Evolutionary conservation across 2,113 vertebrate genomes (phyloP), one percentile per base, ranked within the genome.

Genomic region (Chloroceryle aenea): DNA sequence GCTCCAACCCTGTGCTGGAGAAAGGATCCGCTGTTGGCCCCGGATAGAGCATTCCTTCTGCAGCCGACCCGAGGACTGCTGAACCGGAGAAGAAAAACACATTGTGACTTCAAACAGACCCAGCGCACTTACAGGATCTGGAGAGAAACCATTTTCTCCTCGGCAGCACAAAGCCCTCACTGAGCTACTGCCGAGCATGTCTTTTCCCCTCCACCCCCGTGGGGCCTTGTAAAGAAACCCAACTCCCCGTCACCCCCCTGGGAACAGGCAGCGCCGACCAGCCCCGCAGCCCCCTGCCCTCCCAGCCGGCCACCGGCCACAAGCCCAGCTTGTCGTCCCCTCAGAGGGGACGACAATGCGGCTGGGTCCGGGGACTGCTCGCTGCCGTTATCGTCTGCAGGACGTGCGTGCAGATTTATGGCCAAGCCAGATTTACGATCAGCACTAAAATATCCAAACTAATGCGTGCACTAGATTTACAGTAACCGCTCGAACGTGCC

Each of bases 121-220:
- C 95, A 93, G 95, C n/a, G 85, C 84, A 90, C 97, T 96, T 97
- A 85, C 84, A 92, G 90, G 90, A 96, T 96, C 93, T 93, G 90
- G 88, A 95, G 95, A 96, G 96, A 96, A 96, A 97, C 97, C 97
- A 96, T 97, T 97, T 96, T 97, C 96, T 97, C 84, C 97, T 95
- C 86, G 42, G 95, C 83, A 85, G 84, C 94, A 97, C 97, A 97
- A 97, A 96, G 95, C 97, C 78, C 97, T 97, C 86, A 95, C 95
- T 97, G 95, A 97, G 94, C 85, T 50, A 71, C 77, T 82, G 95
- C 87, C 10, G 95, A 96, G 78, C 34, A 5, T 3, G 6, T 91
- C 95, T 96, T 95, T 96, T 85, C 85, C 74, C 91, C 91, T 89
- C 90, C 86, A 85, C 77, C 84, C 92, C 93, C 58, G 2, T 34